These are phyloP conservation scores for Nothobranchius kuhntae DNA, from an alignment of 2,113 vertebrate genomes.

Conservation along the genomic window DNA sequence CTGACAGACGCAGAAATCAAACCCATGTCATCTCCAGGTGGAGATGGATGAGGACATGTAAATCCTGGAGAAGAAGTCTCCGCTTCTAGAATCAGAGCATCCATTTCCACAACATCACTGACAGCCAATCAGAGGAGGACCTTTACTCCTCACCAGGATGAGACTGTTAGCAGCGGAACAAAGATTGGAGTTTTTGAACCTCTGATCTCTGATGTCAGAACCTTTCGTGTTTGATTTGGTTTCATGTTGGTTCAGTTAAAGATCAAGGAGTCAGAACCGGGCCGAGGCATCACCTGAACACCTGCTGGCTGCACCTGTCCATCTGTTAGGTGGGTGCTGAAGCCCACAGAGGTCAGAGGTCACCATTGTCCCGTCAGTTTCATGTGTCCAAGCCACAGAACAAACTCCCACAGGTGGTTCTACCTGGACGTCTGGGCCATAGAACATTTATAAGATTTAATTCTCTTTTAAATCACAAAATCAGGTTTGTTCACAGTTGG, in stretches of 20 bases:
- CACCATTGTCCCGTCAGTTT: neutral
- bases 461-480: too few relatives aligned
- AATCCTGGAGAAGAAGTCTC: neutral
- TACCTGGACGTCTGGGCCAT: too few relatives aligned
- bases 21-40: constrained; percentile 5
- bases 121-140: too few relatives aligned
- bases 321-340: neutral
- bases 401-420: neutral
- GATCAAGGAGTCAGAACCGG: constrained; percentile 40
- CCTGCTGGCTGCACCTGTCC: constrained; percentile 41
- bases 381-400: neutral
- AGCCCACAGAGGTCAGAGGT: constrained; percentile 25
- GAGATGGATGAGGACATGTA: neutral
- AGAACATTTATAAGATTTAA: too few relatives aligned
- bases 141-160: too few relatives aligned
- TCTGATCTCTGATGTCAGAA: too few relatives aligned
- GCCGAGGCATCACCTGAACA: constrained; percentile 12
- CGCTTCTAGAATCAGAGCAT: too few relatives aligned
- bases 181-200: too few relatives aligned
- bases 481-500: too few relatives aligned
- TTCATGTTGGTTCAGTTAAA: constrained; percentile 28
- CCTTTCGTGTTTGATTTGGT: neutral
- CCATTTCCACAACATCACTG: too few relatives aligned
- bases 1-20: constrained; percentile 2
- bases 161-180: too few relatives aligned